Evolutionary conservation across 2,888 invertebrate genomes (phyloP).

Genomic region (Caenorhabditis sp.): DNA sequence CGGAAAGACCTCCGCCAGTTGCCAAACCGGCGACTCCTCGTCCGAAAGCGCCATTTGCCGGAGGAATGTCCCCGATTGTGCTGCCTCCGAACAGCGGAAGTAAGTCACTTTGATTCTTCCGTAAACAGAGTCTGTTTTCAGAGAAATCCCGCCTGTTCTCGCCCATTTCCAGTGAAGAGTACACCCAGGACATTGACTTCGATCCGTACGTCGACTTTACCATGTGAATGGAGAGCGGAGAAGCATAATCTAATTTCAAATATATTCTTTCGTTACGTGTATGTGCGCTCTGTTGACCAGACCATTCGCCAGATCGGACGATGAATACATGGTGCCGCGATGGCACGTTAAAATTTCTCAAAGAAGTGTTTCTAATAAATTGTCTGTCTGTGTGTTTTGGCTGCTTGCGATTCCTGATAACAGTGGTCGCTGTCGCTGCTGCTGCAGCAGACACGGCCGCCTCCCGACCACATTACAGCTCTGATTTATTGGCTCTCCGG

Average conservation of each 20-base stretch:
- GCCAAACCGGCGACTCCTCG: background rate
- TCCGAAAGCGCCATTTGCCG: slow-evolving; percentile 9
- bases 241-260: background rate
- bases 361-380: slow-evolving; percentile 17
- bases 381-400: background rate
- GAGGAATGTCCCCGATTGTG: slow-evolving; percentile 47
- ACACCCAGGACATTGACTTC: slow-evolving; percentile 52
- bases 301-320: background rate
- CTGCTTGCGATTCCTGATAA: slow-evolving; percentile 27
- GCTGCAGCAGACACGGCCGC: background rate
- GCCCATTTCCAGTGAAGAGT: slow-evolving; percentile 46
- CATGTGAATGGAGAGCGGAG: background rate
- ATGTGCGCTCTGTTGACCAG: background rate
- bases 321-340: background rate
- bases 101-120: slow-evolving; percentile 2
- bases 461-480: slow-evolving; percentile 37
- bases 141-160: slow-evolving; percentile 54
- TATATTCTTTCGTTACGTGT: slow-evolving; percentile 33
- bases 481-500: slow-evolving; percentile 39
- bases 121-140: slow-evolving; percentile 13
- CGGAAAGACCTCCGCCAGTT: slow-evolving; percentile 1
- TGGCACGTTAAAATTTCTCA: background rate
- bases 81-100: slow-evolving; percentile 31
- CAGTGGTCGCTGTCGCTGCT: background rate
- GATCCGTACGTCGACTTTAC: slow-evolving; percentile 56